Percentiles rank a stretch among this genome's conserved stretches.
These are phyloP conservation scores for Anisognathus igniventris DNA, from an alignment of 2,797 vertebrate genomes.

Conservation along the genomic window DNA sequence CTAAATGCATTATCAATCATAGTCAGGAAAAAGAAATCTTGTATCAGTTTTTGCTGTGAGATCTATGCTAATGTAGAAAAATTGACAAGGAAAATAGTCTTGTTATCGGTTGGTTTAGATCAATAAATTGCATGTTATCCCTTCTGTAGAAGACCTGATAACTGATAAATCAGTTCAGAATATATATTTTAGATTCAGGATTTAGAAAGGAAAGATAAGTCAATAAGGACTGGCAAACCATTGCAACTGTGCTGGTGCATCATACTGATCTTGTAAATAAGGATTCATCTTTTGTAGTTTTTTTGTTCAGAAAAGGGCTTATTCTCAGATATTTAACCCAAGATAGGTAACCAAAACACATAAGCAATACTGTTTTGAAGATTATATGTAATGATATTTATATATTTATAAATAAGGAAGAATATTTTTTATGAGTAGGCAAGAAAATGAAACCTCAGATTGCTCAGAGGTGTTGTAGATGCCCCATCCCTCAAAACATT, in stretches of 20 bases:
- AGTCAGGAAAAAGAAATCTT: not conserved
- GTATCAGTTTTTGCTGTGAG: not conserved
- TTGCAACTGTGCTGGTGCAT: not conserved
- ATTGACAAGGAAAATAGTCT: not conserved
- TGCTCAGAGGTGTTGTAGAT: not conserved
- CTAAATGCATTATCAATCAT: not conserved
- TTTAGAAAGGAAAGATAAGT: not conserved
- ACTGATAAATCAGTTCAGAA: not conserved
- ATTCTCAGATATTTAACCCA: not conserved
- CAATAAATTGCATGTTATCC: not conserved
- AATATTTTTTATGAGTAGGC: not conserved
- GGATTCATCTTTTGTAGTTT: not conserved
- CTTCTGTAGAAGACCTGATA: not conserved
- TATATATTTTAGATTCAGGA: not conserved
- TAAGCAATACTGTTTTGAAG: not conserved
- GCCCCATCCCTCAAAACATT: not conserved
- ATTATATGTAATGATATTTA: not conserved
- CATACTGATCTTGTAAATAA: not conserved
- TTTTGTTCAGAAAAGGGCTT: not conserved
- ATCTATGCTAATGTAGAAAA: not conserved
- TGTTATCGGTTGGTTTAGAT: not conserved
- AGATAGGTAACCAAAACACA: not conserved
- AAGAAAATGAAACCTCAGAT: not conserved
- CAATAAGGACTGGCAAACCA: not conserved
- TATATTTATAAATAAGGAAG: not conserved